Base-by-base conservation (phyloP, 2,797 vertebrate genomes). In the Remorina albescens region DNA sequence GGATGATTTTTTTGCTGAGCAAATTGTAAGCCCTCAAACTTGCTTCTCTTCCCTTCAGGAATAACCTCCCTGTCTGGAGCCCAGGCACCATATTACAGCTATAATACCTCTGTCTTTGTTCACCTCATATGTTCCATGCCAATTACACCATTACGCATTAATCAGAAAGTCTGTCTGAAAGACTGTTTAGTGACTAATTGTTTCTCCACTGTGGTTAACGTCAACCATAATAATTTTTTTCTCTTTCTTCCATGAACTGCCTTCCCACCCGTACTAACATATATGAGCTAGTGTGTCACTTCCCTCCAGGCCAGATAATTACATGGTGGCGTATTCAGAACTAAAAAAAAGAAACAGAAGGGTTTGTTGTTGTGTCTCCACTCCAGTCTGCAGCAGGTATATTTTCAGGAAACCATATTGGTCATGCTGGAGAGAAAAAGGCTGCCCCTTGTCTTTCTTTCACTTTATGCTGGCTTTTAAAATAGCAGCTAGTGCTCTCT, bases 401-500 rank as follows among this genome's bases (percentile, higher is more conserved):
- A 61, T 75, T 83, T 88, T 78, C 66, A 71, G 73, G 56, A 83
- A 80, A 62, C 53, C 39, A 8, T 4, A 13, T 63, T 8, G 61
- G 76, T 74, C 60, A 39, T 46, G 64, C 44, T 36, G n/a, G 18
- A 67, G 23, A 69, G 75, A 74, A 81, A 81, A 76, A 18, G 15
- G 37, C 67, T 55, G 39, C 49, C 71, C 42, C 60, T 59, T 25
- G 51, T 54, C 71, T 69, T 51, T 80, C 63, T 79, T 47, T 80
- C 47, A 37, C 77, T 49, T 34, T 53, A 41, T 63, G 76, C 72
- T 59, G 61, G 68, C 42, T 46, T 71, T 79, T 51, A 47, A 89
- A 90, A 92, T 87, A 91, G 88, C 71, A 81, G 58, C 79, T 59
- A 41, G 10, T 1, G 26, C 67, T 76, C 71, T 47, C 62, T 37